phyloP scores from a whole-genome alignment of 2,113 vertebrate genomes.

The Trichechus manatus region DNA sequence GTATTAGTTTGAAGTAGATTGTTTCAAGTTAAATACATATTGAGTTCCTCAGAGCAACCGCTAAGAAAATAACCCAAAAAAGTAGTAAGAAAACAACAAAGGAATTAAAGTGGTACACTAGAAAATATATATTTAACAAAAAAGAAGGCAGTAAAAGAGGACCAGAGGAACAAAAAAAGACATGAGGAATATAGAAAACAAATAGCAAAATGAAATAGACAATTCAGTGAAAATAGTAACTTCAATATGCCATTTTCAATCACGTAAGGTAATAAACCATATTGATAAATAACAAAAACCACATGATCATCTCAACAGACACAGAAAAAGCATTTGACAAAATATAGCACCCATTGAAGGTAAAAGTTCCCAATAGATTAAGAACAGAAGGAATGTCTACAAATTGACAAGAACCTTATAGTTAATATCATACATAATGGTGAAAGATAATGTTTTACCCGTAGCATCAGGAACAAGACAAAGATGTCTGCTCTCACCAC shows the following conservation, averaged over 20 bases:
- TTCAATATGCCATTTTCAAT: not conserved
- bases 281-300: not conserved
- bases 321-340: slow-evolving; percentile 31
- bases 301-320: not conserved
- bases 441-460: not conserved
- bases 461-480: slow-evolving; percentile 1
- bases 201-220: not conserved
- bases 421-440: not conserved
- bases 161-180: not conserved
- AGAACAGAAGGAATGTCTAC: not conserved
- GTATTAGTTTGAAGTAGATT: slow-evolving; percentile 2
- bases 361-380: not conserved
- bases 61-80: not conserved
- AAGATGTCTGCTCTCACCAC: not conserved
- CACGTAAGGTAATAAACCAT: not conserved
- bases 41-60: not conserved
- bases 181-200: not conserved
- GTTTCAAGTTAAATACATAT: not conserved
- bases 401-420: not conserved
- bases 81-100: not conserved
- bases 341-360: not conserved
- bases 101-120: not conserved
- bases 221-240: slow-evolving; percentile 8
- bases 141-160: not conserved
- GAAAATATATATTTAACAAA: not conserved